Evolutionary conservation across 2,888 invertebrate species (phyloP).

Genomic region (Asteroscopus sphinx): DNA sequence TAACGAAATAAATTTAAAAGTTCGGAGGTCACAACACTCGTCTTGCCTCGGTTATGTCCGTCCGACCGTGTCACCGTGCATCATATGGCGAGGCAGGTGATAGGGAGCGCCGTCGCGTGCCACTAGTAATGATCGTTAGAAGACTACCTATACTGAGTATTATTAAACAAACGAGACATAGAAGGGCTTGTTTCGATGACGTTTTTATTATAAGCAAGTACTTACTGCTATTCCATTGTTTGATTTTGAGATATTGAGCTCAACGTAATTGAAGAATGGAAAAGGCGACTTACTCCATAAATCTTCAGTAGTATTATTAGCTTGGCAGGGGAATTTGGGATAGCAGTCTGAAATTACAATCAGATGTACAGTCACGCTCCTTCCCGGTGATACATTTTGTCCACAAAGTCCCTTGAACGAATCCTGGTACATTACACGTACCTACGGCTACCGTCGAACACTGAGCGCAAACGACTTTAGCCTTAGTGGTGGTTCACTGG

Average conservation of each 20-base stretch:
- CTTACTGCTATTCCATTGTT: background rate
- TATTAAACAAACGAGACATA: slow-evolving; percentile 27
- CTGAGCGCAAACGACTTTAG: too few species aligned
- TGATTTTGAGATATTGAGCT: background rate
- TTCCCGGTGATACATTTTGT: too few species aligned
- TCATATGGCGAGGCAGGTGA: slow-evolving; percentile 73
- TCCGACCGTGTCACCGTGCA: slow-evolving; percentile 59
- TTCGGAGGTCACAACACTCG: slow-evolving; percentile 61
- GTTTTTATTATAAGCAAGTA: slow-evolving; percentile 18
- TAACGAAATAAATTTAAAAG: slow-evolving; percentile 51
- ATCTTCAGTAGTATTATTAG: too few species aligned
- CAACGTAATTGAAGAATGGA: background rate
- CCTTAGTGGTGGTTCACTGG: too few species aligned
- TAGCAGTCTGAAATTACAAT: too few species aligned
- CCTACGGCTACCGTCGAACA: too few species aligned
- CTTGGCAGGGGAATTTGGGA: too few species aligned
- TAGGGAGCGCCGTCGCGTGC: slow-evolving; percentile 48
- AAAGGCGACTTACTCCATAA: background rate
- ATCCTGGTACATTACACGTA: too few species aligned
- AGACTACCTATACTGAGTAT: slow-evolving; percentile 19
- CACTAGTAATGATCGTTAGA: slow-evolving; percentile 48
- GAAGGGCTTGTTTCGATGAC: slow-evolving; percentile 35
- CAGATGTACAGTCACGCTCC: too few species aligned
- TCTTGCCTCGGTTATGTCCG: slow-evolving; percentile 42
- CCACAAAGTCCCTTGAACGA: too few species aligned